A percentile compares a stretch with the other conserved stretches of the same genome.
Conservation (phyloP, 1,140 invertebrate genomes). For the Heliothis virescens region DNA sequence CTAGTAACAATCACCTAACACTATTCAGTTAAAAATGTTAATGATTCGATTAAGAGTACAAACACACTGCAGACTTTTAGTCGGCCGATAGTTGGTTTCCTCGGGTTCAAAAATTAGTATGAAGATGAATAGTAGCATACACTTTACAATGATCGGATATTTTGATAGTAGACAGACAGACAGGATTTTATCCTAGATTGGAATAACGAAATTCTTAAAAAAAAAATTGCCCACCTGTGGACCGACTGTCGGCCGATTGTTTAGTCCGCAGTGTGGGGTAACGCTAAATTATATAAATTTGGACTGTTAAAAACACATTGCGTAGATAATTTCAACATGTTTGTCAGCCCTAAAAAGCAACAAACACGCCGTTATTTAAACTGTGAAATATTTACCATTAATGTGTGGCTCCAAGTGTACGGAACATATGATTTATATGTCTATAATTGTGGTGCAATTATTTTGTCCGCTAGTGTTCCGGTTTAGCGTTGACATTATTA, state of each 20-base stretch:
- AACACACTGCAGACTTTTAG: too few relatives aligned
- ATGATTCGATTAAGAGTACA: not conserved
- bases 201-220: too few relatives aligned
- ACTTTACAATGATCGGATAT: too few relatives aligned
- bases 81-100: too few relatives aligned
- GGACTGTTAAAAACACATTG: constrained; percentile 21
- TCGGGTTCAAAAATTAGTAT: too few relatives aligned
- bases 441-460: constrained; percentile 23
- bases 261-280: too few relatives aligned
- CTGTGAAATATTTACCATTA: constrained; percentile 19
- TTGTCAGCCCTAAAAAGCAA: constrained; percentile 1
- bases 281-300: constrained; percentile 15
- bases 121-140: too few relatives aligned
- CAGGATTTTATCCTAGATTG: too few relatives aligned
- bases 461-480: constrained; percentile 11
- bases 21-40: not conserved
- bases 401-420: constrained; percentile 17
- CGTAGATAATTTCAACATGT: not conserved
- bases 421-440: not conserved
- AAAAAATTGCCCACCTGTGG: too few relatives aligned
- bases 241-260: too few relatives aligned
- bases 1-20: not conserved
- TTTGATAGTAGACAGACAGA: too few relatives aligned
- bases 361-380: not conserved
- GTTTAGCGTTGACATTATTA: not conserved